A percentile compares a stretch with the other conserved stretches of the same genome.
phyloP scores from a whole-genome alignment of 1,140 invertebrate genomes.

The Dolichoris vasculosae region DNA sequence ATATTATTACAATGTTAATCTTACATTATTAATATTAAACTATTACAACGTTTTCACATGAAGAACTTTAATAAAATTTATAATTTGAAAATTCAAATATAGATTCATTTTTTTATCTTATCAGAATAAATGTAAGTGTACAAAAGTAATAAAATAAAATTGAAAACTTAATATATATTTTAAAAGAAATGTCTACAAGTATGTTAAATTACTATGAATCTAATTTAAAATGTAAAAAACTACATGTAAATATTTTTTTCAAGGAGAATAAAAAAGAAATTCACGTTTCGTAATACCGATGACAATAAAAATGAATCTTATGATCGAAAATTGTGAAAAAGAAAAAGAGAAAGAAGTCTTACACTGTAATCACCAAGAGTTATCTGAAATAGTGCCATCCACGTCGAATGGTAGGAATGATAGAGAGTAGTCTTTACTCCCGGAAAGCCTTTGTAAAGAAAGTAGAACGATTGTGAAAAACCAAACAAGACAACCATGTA shows the following conservation, averaged over 20 bases:
- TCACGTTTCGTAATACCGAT: not conserved
- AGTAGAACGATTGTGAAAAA: constrained; percentile 97
- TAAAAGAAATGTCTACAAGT: too few species aligned
- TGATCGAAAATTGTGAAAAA: not conserved
- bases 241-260: not conserved
- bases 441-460: constrained; percentile 94
- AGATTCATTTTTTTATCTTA: too few species aligned
- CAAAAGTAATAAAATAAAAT: too few species aligned
- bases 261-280: not conserved
- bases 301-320: constrained; percentile 13
- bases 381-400: constrained; percentile 98
- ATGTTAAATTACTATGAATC: too few species aligned
- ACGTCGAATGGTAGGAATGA: constrained; percentile 90
- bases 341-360: constrained; percentile 65
- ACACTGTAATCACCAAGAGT: constrained; percentile 98
- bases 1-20: too few species aligned
- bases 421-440: constrained; percentile 86
- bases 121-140: too few species aligned
- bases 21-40: too few species aligned
- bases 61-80: too few species aligned
- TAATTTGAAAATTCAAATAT: not conserved
- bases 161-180: too few species aligned
- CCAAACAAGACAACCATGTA: constrained; percentile 94
- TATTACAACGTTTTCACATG: too few species aligned
- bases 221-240: too few species aligned